These are phyloP conservation scores for Tiliacea citrago DNA, from an alignment of 2,888 invertebrate genomes.

Conservation along the genomic window DNA sequence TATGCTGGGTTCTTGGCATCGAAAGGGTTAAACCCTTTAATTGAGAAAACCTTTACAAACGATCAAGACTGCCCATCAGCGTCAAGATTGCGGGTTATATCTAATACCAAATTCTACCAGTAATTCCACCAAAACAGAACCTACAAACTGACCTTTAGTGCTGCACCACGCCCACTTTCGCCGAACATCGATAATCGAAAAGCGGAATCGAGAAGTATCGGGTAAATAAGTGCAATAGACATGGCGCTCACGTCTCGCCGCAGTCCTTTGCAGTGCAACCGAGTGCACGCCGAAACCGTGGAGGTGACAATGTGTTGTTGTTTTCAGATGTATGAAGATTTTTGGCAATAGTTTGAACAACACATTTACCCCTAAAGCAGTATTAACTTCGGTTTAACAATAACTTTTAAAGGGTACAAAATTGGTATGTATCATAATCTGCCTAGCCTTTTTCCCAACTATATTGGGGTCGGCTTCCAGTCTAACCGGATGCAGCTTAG, in stretches of 20 bases:
- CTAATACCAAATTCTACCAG: neutral
- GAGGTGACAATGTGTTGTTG: conserved; percentile 57
- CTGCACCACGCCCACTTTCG: conserved; percentile 66
- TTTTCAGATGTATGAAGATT: conserved; percentile 52
- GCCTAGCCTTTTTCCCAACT: too few species aligned
- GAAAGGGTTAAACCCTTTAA: too few species aligned
- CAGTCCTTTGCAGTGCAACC: conserved; percentile 77
- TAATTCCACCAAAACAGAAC: neutral
- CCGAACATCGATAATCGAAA: conserved; percentile 77
- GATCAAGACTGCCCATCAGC: too few species aligned
- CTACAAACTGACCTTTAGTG: conserved; percentile 25
- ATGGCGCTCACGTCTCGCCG: conserved; percentile 79
- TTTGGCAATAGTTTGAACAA: neutral
- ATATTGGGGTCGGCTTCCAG: too few species aligned
- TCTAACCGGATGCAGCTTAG: too few species aligned
- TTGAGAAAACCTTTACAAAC: too few species aligned
- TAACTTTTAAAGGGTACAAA: too few species aligned
- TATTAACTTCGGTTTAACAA: too few species aligned
- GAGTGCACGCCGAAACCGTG: conserved; percentile 47
- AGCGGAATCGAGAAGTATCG: conserved; percentile 73
- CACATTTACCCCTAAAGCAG: too few species aligned
- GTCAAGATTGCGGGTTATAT: too few species aligned
- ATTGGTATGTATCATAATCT: too few species aligned
- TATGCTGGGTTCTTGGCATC: too few species aligned
- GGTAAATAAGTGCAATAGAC: conserved; percentile 80